Conservation (phyloP, 2,888 invertebrate genomes). For the Cacoxenus indagator region DNA sequence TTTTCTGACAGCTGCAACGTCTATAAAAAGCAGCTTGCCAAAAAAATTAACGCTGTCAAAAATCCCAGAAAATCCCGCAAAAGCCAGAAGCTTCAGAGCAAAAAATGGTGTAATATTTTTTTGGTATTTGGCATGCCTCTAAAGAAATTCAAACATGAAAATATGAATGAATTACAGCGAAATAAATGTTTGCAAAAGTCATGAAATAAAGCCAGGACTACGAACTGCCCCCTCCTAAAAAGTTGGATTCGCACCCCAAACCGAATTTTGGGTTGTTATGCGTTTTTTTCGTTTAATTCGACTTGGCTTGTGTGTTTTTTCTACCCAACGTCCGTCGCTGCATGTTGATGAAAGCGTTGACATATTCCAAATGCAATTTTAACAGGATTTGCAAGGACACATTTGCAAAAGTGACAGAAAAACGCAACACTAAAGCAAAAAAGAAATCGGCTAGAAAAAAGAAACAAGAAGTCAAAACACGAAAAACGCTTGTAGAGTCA, state of each 20-base stretch:
- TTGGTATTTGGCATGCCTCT: not conserved
- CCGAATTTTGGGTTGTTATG: not conserved
- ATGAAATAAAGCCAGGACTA: constrained; percentile 47
- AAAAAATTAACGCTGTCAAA: constrained; percentile 44
- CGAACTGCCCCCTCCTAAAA: too few relatives aligned
- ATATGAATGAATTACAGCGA: constrained; percentile 61
- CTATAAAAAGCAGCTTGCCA: constrained; percentile 44
- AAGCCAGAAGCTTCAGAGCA: not conserved
- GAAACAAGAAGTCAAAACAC: constrained; percentile 27
- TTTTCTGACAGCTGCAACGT: constrained; percentile 24
- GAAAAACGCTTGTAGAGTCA: constrained; percentile 44
- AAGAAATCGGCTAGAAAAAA: constrained; percentile 23
- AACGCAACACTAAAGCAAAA: constrained; percentile 44
- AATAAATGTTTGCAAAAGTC: constrained; percentile 53
- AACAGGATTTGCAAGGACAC: constrained; percentile 63
- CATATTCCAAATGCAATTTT: constrained; percentile 62
- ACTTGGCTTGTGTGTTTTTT: not conserved
- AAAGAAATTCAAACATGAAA: constrained; percentile 41
- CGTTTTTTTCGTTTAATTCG: not conserved
- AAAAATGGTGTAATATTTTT: not conserved
- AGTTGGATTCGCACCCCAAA: too few relatives aligned
- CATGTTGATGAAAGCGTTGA: constrained; percentile 50
- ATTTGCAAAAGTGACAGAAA: constrained; percentile 62
- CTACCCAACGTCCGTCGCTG: too few relatives aligned
- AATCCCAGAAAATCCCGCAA: constrained; percentile 22